Percentiles rank a stretch among this genome's conserved stretches.
These are phyloP conservation scores for Tringa solitaria DNA, from an alignment of 2,113 vertebrate genomes.

Conservation along the genomic window DNA sequence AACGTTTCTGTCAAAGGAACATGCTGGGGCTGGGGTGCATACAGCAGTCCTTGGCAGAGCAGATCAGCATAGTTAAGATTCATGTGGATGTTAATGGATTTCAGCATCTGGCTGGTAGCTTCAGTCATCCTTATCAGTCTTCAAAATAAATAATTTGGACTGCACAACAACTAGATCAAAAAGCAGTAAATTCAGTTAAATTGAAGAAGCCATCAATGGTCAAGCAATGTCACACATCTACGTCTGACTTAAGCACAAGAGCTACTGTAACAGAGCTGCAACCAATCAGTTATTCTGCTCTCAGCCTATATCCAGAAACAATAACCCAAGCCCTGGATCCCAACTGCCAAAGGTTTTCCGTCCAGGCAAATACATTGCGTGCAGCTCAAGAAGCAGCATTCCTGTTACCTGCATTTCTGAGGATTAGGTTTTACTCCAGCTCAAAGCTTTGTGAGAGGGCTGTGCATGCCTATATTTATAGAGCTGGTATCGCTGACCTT, in stretches of 20 bases:
- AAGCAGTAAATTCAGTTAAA: background rate
- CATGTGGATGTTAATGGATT: background rate
- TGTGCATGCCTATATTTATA: background rate
- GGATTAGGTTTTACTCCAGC: background rate
- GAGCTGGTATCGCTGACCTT: background rate
- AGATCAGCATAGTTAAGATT: background rate
- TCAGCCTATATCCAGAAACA: background rate
- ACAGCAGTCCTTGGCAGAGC: background rate
- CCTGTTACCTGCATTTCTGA: background rate
- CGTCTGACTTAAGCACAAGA: background rate
- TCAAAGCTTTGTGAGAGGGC: background rate
- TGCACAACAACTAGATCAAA: background rate
- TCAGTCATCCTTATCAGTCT: background rate
- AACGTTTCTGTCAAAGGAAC: rapidly evolving
- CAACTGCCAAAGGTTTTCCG: background rate
- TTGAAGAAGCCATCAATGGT: background rate
- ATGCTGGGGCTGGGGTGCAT: background rate
- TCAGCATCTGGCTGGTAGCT: background rate
- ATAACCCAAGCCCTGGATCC: background rate
- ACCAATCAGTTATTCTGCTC: background rate
- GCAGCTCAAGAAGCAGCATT: background rate
- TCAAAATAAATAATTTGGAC: background rate
- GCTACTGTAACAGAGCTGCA: background rate
- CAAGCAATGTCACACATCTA: background rate
- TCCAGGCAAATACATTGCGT: background rate